Evolutionary conservation across 2,888 invertebrate species (phyloP).

Genomic region (Fabriciana adippe): DNA sequence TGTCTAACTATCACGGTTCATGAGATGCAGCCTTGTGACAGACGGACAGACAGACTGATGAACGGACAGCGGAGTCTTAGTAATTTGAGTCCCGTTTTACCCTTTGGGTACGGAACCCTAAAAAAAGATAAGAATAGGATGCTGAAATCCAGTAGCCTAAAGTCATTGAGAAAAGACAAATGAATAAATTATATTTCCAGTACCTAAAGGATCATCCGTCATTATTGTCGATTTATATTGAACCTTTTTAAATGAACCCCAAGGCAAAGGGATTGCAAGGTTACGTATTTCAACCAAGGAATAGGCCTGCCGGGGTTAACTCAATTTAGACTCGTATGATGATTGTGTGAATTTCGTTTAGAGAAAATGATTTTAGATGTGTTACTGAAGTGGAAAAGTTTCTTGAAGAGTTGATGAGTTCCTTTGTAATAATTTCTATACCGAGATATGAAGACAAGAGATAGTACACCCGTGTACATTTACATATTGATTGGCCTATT

Average conservation of each 20-base stretch:
- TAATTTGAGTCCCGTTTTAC: too few relatives aligned
- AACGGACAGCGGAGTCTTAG: too few relatives aligned
- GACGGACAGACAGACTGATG: too few relatives aligned
- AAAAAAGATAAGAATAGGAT: background rate
- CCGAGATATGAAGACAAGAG: background rate
- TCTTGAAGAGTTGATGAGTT: too few relatives aligned
- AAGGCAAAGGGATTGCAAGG: slow-evolving; percentile 13
- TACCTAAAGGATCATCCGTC: slow-evolving; percentile 13
- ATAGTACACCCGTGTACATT: too few relatives aligned
- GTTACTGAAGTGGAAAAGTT: too few relatives aligned
- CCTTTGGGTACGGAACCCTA: too few relatives aligned
- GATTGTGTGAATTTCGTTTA: background rate
- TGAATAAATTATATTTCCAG: slow-evolving; percentile 2
- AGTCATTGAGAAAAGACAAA: background rate
- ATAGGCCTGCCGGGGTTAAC: slow-evolving; percentile 15
- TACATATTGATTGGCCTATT: too few relatives aligned
- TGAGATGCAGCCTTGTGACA: too few relatives aligned
- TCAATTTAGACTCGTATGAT: slow-evolving; percentile 1
- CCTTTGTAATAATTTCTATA: background rate
- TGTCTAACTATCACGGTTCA: too few relatives aligned
- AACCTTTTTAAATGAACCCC: slow-evolving; percentile 19
- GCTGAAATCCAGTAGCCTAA: too few relatives aligned
- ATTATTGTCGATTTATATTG: slow-evolving; percentile 9
- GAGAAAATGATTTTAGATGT: background rate
- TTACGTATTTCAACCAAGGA: slow-evolving; percentile 12